A percentile compares a stretch with the other conserved stretches of the same genome.
phyloP scores from a whole-genome alignment of 1,140 invertebrate species.

The Calosoma granatense region DNA sequence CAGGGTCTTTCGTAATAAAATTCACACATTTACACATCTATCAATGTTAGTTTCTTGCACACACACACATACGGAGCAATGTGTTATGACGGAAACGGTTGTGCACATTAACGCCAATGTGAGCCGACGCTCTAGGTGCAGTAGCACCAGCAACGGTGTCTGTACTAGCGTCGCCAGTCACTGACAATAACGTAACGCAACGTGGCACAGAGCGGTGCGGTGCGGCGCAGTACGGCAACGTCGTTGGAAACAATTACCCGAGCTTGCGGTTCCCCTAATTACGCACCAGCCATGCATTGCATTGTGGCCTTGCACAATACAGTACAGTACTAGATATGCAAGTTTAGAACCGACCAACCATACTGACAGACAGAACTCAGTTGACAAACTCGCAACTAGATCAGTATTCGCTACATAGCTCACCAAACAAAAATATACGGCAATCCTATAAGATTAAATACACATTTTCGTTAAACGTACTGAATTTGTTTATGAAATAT shows the following conservation, averaged over 20 bases:
- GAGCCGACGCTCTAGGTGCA: not conserved
- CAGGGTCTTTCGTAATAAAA: not conserved
- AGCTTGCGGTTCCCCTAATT: not conserved
- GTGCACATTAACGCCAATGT: constrained; percentile 2
- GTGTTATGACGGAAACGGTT: constrained; percentile 5
- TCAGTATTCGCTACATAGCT: no score
- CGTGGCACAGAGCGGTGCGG: no score
- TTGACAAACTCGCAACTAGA: no score
- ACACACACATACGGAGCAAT: not conserved
- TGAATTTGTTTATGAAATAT: no score
- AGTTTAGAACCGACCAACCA: no score
- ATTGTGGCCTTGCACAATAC: no score
- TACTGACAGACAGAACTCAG: no score
- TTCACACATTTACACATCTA: constrained; percentile 1
- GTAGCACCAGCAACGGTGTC: not conserved
- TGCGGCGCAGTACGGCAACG: not conserved
- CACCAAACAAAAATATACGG: no score
- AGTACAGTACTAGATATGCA: no score
- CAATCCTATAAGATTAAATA: no score
- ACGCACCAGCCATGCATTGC: not conserved
- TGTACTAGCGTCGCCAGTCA: not conserved
- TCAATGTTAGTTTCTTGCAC: not conserved
- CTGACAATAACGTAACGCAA: no score
- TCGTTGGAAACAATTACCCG: not conserved
- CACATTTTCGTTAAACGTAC: no score